Conservation (phyloP, 2,888 invertebrate genomes). For the Torymus tubicola region DNA sequence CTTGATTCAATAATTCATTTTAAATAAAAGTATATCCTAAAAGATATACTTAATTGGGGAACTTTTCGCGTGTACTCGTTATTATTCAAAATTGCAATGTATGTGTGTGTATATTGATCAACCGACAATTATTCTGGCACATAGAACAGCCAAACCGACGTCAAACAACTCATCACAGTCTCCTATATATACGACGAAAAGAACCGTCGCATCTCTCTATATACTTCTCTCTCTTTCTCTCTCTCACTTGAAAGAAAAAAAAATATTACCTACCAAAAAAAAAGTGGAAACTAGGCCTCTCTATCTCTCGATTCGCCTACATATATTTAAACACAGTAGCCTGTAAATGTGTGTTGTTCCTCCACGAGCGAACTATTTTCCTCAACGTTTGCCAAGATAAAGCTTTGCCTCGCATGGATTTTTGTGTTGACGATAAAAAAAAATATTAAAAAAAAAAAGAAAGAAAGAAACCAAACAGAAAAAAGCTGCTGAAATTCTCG, state of each 20-base stretch:
- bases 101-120: neutral
- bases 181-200: neutral
- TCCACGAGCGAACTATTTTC: constrained; percentile 41
- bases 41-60: neutral
- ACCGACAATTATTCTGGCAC: neutral
- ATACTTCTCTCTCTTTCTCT: too few relatives aligned
- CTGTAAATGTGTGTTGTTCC: constrained; percentile 41
- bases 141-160: constrained; percentile 29
- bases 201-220: constrained; percentile 3
- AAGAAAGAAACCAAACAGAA: constrained; percentile 10
- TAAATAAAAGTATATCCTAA: neutral
- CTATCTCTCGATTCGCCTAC: constrained; percentile 26
- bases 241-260: constrained; percentile 18
- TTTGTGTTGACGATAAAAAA: constrained; percentile 72
- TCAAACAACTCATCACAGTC: neutral
- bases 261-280: neutral
- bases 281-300: constrained; percentile 2
- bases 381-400: constrained; percentile 74
- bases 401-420: constrained; percentile 76
- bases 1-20: neutral
- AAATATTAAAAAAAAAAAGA: constrained; percentile 62
- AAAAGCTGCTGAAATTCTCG: constrained; percentile 15
- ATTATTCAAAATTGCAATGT: constrained; percentile 1
- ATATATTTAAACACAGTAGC: neutral
- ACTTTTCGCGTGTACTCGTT: too few relatives aligned